Base-by-base conservation (phyloP, 2,113 vertebrate genomes). In the Petaurus breviceps region DNA sequence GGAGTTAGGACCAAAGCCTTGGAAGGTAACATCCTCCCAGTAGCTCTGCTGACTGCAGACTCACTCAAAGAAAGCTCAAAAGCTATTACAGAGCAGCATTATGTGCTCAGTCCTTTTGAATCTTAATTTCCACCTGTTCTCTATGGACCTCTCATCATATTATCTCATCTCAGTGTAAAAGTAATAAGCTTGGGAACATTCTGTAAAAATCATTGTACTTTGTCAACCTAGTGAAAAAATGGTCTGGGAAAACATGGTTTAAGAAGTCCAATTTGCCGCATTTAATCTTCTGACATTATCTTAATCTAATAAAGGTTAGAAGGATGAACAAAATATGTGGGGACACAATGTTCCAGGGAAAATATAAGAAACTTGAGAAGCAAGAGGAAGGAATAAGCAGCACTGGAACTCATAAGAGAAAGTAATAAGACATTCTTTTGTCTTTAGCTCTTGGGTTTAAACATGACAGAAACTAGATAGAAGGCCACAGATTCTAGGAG, bases 211-310 rank as follows among this genome's bases (percentile, higher is more conserved):
- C 68, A 84, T 43, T 84, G 0, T 0, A 2, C 90, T 50, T 95
- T n/a, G 22, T 37, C 31, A 47, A 84, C 68, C 25, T 26, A 49
- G 1, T 43, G 51, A 61, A 55, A 19, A 43, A 84, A 84, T 6
- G 2, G 28, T 51, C 90, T 68, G 46, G n/a, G 47, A 90, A 94
- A 92, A 28, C 6, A 19, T 89, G 47, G 12, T 46, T 90, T 91
- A 51, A 51, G 53, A 1, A 90, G 90, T 19, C 5, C 68, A 77
- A 89, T 93, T 51, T 37, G 77, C 43, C 25, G 24, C 50, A 43
- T 94, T 91, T 95, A 31, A 43, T 97, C 90, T 91, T 91, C 92
- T 26, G 50, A 3, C 91, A 46, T 90, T 95, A 94, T 68, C 51
- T 92, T 91, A 77, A 77, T 77, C 37, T 77, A 77, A 77, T 77